Conservation (phyloP, 2,888 invertebrate species). For the Octodonta nipae region DNA sequence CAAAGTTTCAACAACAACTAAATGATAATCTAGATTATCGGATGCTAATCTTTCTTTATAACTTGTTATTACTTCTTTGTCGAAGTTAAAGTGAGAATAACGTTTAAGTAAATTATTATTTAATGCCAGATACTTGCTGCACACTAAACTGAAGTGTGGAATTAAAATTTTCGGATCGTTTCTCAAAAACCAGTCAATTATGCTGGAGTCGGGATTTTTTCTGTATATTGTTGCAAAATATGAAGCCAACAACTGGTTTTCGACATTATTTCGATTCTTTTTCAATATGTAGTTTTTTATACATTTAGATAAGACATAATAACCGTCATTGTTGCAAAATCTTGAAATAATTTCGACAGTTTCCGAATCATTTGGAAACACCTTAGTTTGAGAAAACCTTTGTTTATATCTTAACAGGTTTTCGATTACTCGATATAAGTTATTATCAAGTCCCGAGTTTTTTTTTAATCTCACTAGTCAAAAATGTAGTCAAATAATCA, state of each 20-base stretch:
- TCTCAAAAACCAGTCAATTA: constrained; percentile 4
- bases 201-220: background rate
- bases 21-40: background rate
- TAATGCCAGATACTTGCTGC: background rate
- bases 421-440: too few relatives aligned
- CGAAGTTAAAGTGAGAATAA: constrained; percentile 8
- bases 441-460: too few relatives aligned
- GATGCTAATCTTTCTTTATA: constrained; percentile 3
- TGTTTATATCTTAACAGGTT: too few relatives aligned
- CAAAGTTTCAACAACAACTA: constrained; percentile 6
- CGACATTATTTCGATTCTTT: background rate
- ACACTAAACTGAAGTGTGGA: background rate
- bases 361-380: too few relatives aligned
- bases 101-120: constrained; percentile 5
- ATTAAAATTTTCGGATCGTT: constrained; percentile 7
- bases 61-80: constrained; percentile 6
- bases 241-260: constrained; percentile 1
- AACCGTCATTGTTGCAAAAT: too few relatives aligned
- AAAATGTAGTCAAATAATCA: too few relatives aligned
- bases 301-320: too few relatives aligned
- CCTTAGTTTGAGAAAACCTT: too few relatives aligned
- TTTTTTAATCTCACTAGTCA: too few relatives aligned
- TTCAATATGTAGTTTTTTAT: too few relatives aligned
- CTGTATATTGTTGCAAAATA: constrained; percentile 4
- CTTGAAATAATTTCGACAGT: too few relatives aligned